Evolutionary conservation across 2,888 invertebrate species (phyloP).

Genomic region (Dilophus febrilis): DNA sequence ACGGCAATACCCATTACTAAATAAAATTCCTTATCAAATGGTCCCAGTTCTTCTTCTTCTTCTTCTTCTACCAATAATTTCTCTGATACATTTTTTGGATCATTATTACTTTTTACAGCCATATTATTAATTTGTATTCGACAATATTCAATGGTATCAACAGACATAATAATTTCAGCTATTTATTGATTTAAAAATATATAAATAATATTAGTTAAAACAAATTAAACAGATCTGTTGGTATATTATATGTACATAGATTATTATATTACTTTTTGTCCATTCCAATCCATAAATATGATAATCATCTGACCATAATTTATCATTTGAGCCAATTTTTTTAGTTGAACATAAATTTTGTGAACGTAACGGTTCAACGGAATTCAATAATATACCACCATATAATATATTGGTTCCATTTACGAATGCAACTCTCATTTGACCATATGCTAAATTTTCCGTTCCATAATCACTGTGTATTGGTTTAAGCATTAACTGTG

Average conservation of each 20-base stretch:
- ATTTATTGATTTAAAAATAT: background rate
- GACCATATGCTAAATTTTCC: slow-evolving; percentile 38
- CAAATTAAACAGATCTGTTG: background rate
- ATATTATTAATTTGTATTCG: background rate
- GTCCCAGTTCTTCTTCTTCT: too few species aligned
- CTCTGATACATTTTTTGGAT: too few species aligned
- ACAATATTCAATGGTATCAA: background rate
- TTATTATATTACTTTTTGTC: slow-evolving; percentile 22
- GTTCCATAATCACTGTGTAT: slow-evolving; percentile 41
- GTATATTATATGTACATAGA: too few species aligned
- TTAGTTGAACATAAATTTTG: slow-evolving; percentile 20
- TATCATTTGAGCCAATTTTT: too few species aligned
- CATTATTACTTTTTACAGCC: too few species aligned
- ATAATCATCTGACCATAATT: slow-evolving; percentile 33
- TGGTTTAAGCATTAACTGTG: slow-evolving; percentile 52
- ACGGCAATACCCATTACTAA: slow-evolving; percentile 59
- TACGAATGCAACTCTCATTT: slow-evolving; percentile 52
- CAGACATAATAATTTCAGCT: background rate
- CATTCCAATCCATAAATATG: slow-evolving; percentile 53
- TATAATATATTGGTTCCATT: slow-evolving; percentile 35
- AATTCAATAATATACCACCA: slow-evolving; percentile 19
- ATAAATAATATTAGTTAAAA: background rate
- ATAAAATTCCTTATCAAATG: slow-evolving; percentile 63
- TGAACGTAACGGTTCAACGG: slow-evolving; percentile 18
- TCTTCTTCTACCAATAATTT: too few species aligned